Base-by-base conservation (phyloP, 2,888 invertebrate genomes). In the Muscina levida region DNA sequence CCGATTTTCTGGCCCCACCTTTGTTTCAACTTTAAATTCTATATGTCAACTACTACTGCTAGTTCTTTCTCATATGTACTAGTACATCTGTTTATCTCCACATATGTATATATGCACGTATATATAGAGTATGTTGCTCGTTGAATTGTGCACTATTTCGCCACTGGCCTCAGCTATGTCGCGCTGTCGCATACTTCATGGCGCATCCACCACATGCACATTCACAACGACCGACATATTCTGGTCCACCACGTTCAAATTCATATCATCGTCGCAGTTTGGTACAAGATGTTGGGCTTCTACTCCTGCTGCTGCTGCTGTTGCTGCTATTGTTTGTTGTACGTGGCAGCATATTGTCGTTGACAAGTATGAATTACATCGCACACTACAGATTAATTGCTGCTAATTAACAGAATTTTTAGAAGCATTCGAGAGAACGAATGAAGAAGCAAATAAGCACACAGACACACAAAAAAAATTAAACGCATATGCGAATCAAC, bases 371-470 rank as follows among this genome's bases (percentile, higher is more conserved):
- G 83, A 83, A 83, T 83, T 83, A 82, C 82, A 83, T 77, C 82
- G 31, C 77, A 83, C 73, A 74, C 77, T 74, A 73, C 77, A 82
- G 82, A 84, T 84, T 84, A 84, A 84, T 84, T 84, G 84, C 82
- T 80, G 83, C 83, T 84, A 84, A 84, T 84, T 84, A 83, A 82
- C 80, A 82, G 82, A 77, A 82, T 83, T 80, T 81, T 80, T 73
- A 79, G 75, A 67, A 79, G 71, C 72, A 67, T 53, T 53, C 24
- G 22, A 53, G 24, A 51, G 31, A 31, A 31, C 31, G 31, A 31
- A 31, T 10, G 17, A 8, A 2, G 22, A 19, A 53, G 13, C 19
- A 19, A 19, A 46, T 10, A 48, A 48, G 22, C 19, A 26, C 15
- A 46, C 53, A 56, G 71, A 37, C 26, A 51, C 22, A 5, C 31